These are phyloP conservation scores for Charadrius vociferus DNA, from an alignment of 2,113 vertebrate species.

Conservation along the genomic window DNA sequence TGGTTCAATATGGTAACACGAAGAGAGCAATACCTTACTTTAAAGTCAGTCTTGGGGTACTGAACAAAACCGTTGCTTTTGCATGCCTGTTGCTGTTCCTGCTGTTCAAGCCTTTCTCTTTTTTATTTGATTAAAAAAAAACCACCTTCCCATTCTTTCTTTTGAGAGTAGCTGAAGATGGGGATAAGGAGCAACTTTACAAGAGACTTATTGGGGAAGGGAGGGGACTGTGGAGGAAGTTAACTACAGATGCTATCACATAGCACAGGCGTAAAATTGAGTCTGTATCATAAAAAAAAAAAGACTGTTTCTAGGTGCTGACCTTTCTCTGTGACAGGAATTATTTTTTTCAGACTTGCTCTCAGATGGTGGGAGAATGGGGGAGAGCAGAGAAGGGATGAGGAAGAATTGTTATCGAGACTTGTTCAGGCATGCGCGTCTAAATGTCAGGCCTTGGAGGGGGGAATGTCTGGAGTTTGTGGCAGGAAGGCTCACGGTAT, in stretches of 20 bases:
- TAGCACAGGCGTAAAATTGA: background rate
- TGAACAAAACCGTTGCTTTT: background rate
- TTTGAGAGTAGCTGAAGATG: background rate
- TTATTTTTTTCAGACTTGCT: background rate
- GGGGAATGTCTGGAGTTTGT: slow-evolving; percentile 20
- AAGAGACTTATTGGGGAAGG: background rate
- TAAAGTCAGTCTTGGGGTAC: background rate
- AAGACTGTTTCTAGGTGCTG: background rate
- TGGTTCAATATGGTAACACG: fast-evolving
- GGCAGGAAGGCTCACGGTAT: background rate
- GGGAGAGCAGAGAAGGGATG: background rate
- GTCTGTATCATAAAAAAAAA: background rate
- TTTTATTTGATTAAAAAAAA: background rate
- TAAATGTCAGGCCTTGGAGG: slow-evolving; percentile 39
- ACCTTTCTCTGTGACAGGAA: background rate
- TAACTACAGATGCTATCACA: background rate
- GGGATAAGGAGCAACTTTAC: background rate
- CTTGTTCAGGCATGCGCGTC: slow-evolving; percentile 23
- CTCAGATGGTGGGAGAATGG: background rate
- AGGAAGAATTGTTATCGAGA: background rate
- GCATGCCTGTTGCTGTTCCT: fast-evolving
- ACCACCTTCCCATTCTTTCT: background rate
- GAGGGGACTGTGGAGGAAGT: background rate
- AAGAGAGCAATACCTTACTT: background rate
- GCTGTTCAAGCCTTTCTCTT: background rate